A percentile compares a stretch with the other conserved stretches of the same genome.
phyloP scores from a whole-genome alignment of 2,113 vertebrate genomes.

The Elephas maximus region DNA sequence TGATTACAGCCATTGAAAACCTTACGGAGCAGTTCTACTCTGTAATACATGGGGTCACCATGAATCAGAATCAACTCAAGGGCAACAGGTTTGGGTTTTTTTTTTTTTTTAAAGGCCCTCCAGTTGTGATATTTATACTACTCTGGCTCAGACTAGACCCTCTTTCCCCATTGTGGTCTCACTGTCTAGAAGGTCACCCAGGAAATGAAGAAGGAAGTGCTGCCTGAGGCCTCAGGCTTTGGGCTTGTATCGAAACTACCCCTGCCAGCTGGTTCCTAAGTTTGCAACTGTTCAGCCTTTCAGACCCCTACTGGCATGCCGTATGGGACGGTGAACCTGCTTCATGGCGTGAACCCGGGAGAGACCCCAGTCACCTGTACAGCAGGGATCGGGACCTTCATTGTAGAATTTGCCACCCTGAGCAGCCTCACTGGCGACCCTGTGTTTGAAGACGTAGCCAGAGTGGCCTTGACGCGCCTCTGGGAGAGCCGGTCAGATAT shows the following conservation, averaged over 20 bases:
- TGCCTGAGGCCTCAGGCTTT: background rate
- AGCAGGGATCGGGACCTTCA: conserved; percentile 97
- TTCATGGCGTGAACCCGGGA: conserved; percentile 94
- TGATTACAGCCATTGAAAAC: background rate
- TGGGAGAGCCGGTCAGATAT: conserved; percentile 97
- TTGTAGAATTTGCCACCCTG: conserved; percentile 96
- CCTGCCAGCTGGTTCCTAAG: background rate
- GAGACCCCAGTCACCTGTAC: conserved; percentile 99
- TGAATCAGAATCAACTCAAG: background rate
- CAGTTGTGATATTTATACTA: background rate
- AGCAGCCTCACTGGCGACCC: conserved; percentile 96
- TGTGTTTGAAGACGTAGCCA: conserved; percentile 93
- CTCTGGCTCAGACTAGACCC: background rate
- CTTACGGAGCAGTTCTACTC: background rate
- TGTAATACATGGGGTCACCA: background rate
- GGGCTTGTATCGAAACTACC: background rate
- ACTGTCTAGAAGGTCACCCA: background rate
- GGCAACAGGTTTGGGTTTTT: background rate
- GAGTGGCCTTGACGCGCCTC: conserved; percentile 93
- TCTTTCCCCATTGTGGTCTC: background rate
- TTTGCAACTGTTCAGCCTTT: conserved; percentile 91
- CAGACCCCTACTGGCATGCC: conserved; percentile 98
- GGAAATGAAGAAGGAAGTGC: background rate
- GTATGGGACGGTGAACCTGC: conserved; percentile 97
- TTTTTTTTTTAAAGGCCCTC: background rate